Evolutionary conservation across 2,113 vertebrate species (phyloP), one percentile per base, ranked within the genome.

Genomic region (Melospiza georgiana): DNA sequence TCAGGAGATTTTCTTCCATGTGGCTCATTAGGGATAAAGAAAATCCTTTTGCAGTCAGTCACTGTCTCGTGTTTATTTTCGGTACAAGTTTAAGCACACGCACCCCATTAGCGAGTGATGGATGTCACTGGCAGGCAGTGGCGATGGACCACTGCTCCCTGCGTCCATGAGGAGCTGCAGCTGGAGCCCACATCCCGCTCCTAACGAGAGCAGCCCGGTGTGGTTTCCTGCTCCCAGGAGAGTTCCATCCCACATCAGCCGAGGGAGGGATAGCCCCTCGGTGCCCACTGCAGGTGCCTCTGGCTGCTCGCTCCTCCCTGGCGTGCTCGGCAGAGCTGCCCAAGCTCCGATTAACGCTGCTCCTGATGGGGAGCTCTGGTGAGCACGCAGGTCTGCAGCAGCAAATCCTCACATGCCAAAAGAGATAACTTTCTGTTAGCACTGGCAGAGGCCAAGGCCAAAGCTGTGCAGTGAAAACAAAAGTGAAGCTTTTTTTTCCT

Each of bases 1-100:
- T 86, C 88, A 93, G 78, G 72, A 94, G 76, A 67, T 90, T 93
- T 94, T 93, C 52, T 93, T 94, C 95, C 65, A 68, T 48, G n/a
- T 4, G 0, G 35, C 48, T 85, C 85, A 65, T 77, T 65, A 86
- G 55, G 88, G 87, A 92, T 85, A 80, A 88, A 86, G 55, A 88
- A 88, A 95, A 67, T 74, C 82, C 63, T 88, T 93, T 90, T 88
- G 37, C 68, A 63, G 65, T 91, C 79, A 63, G 85, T 96, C 76
- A 85, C 57, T 93, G 82, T 91, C 65, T 78, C 9, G 1, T 85
- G 48, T 86, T 95, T 88, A 67, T 83, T 94, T 96, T 92, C 67
- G 57, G 59, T 81, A 59, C 39, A 59, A 61, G 52, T 90, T 84
- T 86, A 71, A 61, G 51, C 68, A 74, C 68, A 49, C 25, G n/a